These are phyloP conservation scores for Pristionchus exspectatus DNA, from an alignment of 2,888 invertebrate species.

Conservation along the genomic window DNA sequence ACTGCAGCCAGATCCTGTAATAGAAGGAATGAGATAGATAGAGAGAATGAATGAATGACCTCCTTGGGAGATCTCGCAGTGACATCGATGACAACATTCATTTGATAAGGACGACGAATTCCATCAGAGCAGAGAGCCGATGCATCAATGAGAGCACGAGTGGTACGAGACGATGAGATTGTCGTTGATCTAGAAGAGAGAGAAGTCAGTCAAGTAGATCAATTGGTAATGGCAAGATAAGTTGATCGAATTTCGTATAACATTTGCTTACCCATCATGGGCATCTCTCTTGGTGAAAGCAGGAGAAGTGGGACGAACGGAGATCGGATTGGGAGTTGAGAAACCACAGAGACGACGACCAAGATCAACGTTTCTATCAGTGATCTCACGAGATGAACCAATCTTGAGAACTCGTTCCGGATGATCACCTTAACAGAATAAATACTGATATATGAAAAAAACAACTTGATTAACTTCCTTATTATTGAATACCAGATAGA, in stretches of 20 bases:
- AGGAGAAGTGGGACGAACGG: slow-evolving; percentile 32
- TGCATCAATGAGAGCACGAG: slow-evolving; percentile 65
- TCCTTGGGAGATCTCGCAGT: slow-evolving; percentile 66
- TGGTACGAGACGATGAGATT: slow-evolving; percentile 65
- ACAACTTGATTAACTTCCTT: background rate
- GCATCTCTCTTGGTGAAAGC: slow-evolving; percentile 43
- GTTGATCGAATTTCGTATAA: background rate
- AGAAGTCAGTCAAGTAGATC: background rate
- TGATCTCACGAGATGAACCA: slow-evolving; percentile 60
- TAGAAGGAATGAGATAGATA: background rate
- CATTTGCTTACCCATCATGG: background rate
- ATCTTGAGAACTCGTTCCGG: slow-evolving; percentile 63
- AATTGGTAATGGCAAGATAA: background rate
- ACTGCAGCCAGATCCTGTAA: slow-evolving; percentile 69
- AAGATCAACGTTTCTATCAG: slow-evolving; percentile 60
- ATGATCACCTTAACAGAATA: slow-evolving; percentile 47
- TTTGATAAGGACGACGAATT: slow-evolving; percentile 70
- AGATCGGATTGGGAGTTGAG: slow-evolving; percentile 57
- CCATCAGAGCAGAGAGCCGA: slow-evolving; percentile 73
- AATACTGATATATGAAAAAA: background rate
- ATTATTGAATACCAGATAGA: no score
- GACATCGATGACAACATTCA: slow-evolving; percentile 72
- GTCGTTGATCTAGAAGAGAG: slow-evolving; percentile 59
- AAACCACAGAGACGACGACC: slow-evolving; percentile 64
- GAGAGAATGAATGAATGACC: slow-evolving; percentile 51